phyloP scores from a whole-genome alignment of 2,113 vertebrate species.

The Meleagris gallopavo region DNA sequence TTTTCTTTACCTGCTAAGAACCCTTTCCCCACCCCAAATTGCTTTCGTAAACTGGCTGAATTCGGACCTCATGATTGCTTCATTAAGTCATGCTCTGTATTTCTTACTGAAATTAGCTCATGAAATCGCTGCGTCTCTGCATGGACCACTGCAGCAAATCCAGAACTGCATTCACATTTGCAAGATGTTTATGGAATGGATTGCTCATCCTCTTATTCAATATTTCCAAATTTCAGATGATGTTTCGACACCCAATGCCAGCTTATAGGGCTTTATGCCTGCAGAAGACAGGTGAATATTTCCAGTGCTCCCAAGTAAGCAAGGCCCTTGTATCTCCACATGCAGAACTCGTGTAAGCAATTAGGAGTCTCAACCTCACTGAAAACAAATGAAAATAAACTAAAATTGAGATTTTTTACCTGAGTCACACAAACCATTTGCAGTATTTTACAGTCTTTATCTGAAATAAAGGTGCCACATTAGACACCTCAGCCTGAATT shows the following conservation, averaged over 20 bases:
- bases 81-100: background rate
- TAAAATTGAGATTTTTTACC: background rate
- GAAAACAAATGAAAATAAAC: background rate
- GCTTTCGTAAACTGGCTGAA: background rate
- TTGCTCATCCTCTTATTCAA: background rate
- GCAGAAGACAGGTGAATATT: background rate
- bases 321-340: background rate
- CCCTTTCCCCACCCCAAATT: background rate
- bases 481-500: background rate
- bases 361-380: background rate
- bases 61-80: constrained; percentile 18
- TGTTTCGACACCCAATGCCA: background rate
- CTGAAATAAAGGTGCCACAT: background rate
- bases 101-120: constrained; percentile 3
- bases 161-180: background rate
- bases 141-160: background rate
- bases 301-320: background rate
- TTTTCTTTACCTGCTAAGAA: constrained; percentile 1
- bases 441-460: background rate
- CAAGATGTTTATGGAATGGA: accelerated
- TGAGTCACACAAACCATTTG: background rate
- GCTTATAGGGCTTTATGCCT: background rate
- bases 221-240: background rate
- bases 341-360: background rate
- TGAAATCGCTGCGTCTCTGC: constrained; percentile 27